A percentile compares a stretch with the other conserved stretches of the same genome.
Conservation (phyloP, 2,113 vertebrate genomes). For the Pelvicachromis taeniatus region DNA sequence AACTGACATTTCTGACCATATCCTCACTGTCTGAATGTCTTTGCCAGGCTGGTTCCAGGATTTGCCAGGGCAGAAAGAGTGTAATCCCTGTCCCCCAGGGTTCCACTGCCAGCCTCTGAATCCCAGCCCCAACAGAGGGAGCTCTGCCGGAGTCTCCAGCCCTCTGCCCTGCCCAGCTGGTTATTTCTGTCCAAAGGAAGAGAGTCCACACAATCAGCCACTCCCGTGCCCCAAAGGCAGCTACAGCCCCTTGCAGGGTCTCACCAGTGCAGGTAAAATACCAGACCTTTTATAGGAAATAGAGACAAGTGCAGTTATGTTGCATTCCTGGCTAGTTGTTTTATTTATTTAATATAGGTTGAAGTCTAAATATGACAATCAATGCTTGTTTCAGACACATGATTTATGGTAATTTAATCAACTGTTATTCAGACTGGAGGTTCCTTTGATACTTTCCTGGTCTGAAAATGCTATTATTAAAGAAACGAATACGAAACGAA, state of each 20-base stretch:
- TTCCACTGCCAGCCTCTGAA: slow-evolving; percentile 64
- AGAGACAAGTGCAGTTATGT: background rate
- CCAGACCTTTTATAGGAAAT: background rate
- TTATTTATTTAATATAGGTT: background rate
- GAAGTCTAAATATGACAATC: background rate
- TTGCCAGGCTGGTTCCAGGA: slow-evolving; percentile 76
- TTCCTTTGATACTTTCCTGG: background rate
- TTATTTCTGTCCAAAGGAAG: slow-evolving; percentile 63
- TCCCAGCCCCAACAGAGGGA: slow-evolving; percentile 32
- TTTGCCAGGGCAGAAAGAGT: slow-evolving; percentile 66
- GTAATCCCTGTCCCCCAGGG: slow-evolving; percentile 73
- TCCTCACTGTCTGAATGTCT: background rate
- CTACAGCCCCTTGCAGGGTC: slow-evolving; percentile 64
- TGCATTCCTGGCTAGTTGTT: background rate
- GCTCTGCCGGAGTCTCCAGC: slow-evolving; percentile 30
- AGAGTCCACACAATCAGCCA: slow-evolving; percentile 31
- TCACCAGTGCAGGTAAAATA: slow-evolving; percentile 63
- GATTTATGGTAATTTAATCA: background rate
- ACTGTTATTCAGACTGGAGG: background rate
- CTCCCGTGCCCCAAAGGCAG: slow-evolving; percentile 76
- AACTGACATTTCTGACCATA: background rate
- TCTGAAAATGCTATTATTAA: background rate
- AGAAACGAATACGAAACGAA: background rate
- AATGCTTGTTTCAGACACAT: background rate
- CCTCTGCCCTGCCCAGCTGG: slow-evolving; percentile 74